A percentile compares a stretch with the other conserved stretches of the same genome.
Conservation (phyloP, 2,113 vertebrate genomes). For the Cepphus grylle region DNA sequence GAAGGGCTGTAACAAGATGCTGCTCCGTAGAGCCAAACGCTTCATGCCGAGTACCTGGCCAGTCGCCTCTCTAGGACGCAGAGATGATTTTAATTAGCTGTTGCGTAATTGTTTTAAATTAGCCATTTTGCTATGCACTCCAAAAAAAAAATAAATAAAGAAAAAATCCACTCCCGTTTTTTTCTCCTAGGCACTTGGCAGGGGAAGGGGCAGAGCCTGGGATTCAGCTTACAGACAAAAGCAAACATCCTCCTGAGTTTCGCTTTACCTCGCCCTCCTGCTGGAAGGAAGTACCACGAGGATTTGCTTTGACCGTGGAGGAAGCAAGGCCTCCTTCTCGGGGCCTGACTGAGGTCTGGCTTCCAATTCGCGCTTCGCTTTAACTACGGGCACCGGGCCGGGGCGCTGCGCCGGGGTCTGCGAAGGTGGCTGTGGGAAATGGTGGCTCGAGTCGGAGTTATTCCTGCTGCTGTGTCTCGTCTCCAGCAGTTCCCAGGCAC, state of each 20-base stretch:
- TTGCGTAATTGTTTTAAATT: constrained; percentile 75
- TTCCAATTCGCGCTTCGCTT: neutral
- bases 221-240: neutral
- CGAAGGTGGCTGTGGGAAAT: neutral
- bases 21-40: neutral
- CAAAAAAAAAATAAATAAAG: neutral
- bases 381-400: no score
- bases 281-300: neutral
- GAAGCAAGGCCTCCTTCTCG: neutral
- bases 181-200: constrained; percentile 30
- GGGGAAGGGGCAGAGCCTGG: neutral
- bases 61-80: constrained; percentile 50
- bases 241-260: neutral
- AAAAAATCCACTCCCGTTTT: neutral
- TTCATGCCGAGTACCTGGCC: constrained; percentile 61
- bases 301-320: fast-evolving
- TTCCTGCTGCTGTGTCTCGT: neutral
- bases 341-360: neutral
- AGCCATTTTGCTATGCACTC: constrained; percentile 18
- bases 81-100: constrained; percentile 76
- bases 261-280: neutral
- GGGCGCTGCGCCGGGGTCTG: neutral
- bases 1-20: neutral
- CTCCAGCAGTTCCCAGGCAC: neutral
- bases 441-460: neutral